Base-by-base conservation (phyloP, 2,113 vertebrate species). In the Melanerpes aurifrons region DNA sequence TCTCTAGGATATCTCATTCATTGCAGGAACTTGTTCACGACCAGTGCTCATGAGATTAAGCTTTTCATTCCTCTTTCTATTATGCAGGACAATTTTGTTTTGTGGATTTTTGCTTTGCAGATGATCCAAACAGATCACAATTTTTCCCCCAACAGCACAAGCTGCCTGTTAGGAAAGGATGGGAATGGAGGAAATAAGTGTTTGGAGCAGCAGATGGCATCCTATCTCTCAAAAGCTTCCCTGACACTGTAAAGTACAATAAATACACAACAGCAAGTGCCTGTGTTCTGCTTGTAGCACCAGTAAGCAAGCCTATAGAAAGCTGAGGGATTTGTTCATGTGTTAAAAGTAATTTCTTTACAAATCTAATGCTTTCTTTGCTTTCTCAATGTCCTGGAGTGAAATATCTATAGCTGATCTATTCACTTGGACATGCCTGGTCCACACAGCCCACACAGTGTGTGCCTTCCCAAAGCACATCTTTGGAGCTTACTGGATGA, bases 161-260 rank as follows among this genome's bases (percentile, higher is more conserved):
- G 31, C 82, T 73, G 64, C 85, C 57, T 0, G 0, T 84, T 92
- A 76, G 37, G 89, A 93, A 89, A 50, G 81, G 26, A 82, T 28
- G 5, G 74, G 40, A 69, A 83, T 5, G 16, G 45, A 96, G 66
- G 73, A 94, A 92, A 87, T 94, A 92, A 91, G 31, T 1, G 4
- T 75, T 86, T 1, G 5, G 77, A 91, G 93, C 95, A 96, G 95
- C 94, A 96, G 95, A 96, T 94, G 95, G 95, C 96, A 95, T 93
- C 93, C 93, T 92, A 92, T 87, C 59, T 40, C 76, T 75, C 90
- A 4, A 71, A 94, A 95, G 91, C 85, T 78, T 81, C 56, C 68
- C 69, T 7, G 4, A 37, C 0, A 0, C 75, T 69, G 58, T 25
- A 9, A 83, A 91, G 24, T 43, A 9, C 20, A 70, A 70, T 53